phyloP scores from a whole-genome alignment of 2,797 vertebrate genomes.

The Discoglossus pictus region DNA sequence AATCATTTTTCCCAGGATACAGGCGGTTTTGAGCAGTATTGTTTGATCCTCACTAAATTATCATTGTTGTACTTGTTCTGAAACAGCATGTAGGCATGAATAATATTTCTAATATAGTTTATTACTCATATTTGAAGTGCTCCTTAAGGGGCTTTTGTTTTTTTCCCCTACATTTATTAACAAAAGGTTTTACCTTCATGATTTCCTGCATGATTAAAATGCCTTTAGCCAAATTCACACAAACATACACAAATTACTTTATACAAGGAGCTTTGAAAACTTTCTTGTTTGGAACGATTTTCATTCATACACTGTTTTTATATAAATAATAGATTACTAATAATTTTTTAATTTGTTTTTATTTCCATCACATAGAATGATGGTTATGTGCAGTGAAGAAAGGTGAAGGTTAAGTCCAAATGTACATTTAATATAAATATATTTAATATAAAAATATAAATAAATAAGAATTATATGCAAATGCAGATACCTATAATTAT shows the following conservation, averaged over 20 bases:
- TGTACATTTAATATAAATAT: too few species aligned
- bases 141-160: slow-evolving; percentile 38
- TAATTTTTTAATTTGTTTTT: too few species aligned
- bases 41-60: slow-evolving; percentile 40
- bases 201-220: slow-evolving; percentile 34
- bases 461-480: too few species aligned
- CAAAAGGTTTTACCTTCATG: slow-evolving; percentile 29
- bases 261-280: neutral
- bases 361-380: too few species aligned
- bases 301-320: neutral
- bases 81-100: slow-evolving; percentile 30
- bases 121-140: slow-evolving; percentile 43
- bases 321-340: too few species aligned
- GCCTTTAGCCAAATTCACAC: slow-evolving; percentile 19
- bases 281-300: neutral
- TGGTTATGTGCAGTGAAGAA: too few species aligned
- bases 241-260: neutral
- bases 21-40: slow-evolving; percentile 25
- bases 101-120: slow-evolving; percentile 40
- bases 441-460: too few species aligned
- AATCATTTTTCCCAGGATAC: slow-evolving; percentile 34
- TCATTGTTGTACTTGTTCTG: slow-evolving; percentile 36
- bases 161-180: slow-evolving; percentile 39
- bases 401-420: too few species aligned
- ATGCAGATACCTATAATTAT: too few species aligned